Evolutionary conservation across 2,888 invertebrate genomes (phyloP).

Genomic region (Patella caerulea): DNA sequence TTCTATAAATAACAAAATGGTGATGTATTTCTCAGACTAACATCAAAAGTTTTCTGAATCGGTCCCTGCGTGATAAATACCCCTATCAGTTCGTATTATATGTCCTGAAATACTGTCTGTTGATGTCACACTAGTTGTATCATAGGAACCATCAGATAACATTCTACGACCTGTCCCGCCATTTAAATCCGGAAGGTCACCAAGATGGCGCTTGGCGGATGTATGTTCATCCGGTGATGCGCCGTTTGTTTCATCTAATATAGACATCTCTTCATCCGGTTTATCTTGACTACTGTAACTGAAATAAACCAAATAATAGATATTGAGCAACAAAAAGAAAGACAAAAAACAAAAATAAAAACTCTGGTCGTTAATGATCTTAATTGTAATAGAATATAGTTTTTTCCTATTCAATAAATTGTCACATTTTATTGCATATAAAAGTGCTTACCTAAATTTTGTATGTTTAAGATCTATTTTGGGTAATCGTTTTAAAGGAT

Average conservation of each 20-base stretch:
- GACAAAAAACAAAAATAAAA: too few species aligned
- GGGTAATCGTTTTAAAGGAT: not conserved
- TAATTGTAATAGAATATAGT: too few species aligned
- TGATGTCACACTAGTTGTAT: not conserved
- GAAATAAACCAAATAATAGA: not conserved
- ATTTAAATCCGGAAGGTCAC: not conserved
- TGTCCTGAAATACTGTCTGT: constrained; percentile 6
- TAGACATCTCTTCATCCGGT: constrained; percentile 5
- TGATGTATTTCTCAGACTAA: too few species aligned
- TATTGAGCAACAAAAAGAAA: not conserved
- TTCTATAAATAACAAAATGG: too few species aligned
- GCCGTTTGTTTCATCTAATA: not conserved
- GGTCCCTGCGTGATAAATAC: too few species aligned
- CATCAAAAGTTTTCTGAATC: too few species aligned
- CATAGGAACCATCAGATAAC: not conserved
- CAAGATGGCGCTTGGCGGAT: not conserved
- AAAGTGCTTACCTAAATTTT: constrained; percentile 1
- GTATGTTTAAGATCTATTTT: constrained; percentile 1
- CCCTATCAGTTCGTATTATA: not conserved
- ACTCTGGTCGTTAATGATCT: too few species aligned
- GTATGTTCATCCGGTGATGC: not conserved
- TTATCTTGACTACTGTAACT: constrained; percentile 13
- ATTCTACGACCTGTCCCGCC: not conserved
- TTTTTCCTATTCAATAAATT: too few species aligned
- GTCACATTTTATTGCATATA: too few species aligned